Conservation (phyloP, 2,113 vertebrate species). For the Erpornis zantholeuca region DNA sequence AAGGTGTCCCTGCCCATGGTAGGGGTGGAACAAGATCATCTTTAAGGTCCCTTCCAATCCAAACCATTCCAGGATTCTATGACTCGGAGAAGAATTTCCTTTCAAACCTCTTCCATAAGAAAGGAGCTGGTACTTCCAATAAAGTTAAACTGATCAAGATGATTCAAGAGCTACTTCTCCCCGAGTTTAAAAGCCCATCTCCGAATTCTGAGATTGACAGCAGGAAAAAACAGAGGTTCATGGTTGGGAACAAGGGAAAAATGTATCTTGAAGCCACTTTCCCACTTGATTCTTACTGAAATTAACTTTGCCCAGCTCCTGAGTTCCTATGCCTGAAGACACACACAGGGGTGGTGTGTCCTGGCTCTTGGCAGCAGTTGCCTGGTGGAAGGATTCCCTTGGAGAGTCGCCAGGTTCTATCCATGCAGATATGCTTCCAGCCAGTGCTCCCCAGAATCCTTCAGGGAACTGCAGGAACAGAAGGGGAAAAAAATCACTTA, state of each 20-base stretch:
- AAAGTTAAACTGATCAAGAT: not conserved
- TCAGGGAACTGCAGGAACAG: slow-evolving; percentile 36
- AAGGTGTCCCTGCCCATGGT: not conserved
- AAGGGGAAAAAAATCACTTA: not conserved
- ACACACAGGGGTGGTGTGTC: not conserved
- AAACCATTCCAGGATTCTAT: not conserved
- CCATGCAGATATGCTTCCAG: slow-evolving; percentile 46
- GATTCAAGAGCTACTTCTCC: not conserved
- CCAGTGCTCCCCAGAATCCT: slow-evolving; percentile 59
- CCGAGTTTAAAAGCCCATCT: not conserved
- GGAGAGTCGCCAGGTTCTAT: not conserved
- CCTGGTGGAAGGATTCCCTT: not conserved
- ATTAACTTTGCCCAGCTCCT: slow-evolving; percentile 7
- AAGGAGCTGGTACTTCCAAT: not conserved
- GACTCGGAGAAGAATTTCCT: not conserved
- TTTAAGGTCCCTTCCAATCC: not conserved
- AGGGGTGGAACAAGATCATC: not conserved
- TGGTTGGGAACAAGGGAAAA: not conserved
- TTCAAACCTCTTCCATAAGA: not conserved
- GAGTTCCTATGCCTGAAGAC: not conserved
- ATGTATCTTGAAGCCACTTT: not conserved
- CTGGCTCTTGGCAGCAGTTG: not conserved
- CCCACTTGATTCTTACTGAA: not conserved
- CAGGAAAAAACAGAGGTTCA: not conserved
- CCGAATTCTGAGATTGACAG: not conserved